phyloP scores from a whole-genome alignment of 2,888 invertebrate genomes.

The Archips crataeganus region DNA sequence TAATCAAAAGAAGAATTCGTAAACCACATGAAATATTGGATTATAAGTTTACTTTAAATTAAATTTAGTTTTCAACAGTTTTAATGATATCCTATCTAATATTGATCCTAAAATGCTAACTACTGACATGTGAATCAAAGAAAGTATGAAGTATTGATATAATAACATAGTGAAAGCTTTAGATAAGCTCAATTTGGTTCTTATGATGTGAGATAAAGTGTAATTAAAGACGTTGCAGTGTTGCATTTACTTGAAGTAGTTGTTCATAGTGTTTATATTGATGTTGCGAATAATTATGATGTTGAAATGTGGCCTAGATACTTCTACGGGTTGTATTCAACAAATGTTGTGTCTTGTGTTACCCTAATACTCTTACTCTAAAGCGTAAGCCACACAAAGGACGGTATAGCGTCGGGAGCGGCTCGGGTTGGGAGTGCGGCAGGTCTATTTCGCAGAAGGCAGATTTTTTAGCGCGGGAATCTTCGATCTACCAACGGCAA shows the following conservation, averaged over 20 bases:
- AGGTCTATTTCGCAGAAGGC: too few relatives aligned
- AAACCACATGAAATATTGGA: too few relatives aligned
- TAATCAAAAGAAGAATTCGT: not conserved
- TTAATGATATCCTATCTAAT: not conserved
- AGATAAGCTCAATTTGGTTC: slow-evolving; percentile 52
- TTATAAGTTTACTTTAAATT: not conserved
- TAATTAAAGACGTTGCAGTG: slow-evolving; percentile 22
- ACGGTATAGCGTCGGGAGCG: too few relatives aligned
- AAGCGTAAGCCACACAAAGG: too few relatives aligned
- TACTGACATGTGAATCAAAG: slow-evolving; percentile 18
- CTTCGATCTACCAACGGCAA: too few relatives aligned
- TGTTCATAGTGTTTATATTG: slow-evolving; percentile 13
- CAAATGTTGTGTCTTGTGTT: not conserved
- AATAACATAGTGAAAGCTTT: slow-evolving; percentile 19
- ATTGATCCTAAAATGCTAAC: not conserved
- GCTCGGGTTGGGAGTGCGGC: too few relatives aligned
- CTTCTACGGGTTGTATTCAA: not conserved
- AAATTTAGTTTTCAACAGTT: not conserved
- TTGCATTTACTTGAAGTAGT: slow-evolving; percentile 37
- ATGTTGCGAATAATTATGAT: slow-evolving; percentile 5
- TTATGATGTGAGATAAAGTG: slow-evolving; percentile 48
- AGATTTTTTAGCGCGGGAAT: too few relatives aligned
- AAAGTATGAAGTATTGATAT: not conserved
- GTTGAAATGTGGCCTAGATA: not conserved
- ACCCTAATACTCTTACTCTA: not conserved